phyloP scores from a whole-genome alignment of 2,797 vertebrate genomes.

The Rachycentron canadum region DNA sequence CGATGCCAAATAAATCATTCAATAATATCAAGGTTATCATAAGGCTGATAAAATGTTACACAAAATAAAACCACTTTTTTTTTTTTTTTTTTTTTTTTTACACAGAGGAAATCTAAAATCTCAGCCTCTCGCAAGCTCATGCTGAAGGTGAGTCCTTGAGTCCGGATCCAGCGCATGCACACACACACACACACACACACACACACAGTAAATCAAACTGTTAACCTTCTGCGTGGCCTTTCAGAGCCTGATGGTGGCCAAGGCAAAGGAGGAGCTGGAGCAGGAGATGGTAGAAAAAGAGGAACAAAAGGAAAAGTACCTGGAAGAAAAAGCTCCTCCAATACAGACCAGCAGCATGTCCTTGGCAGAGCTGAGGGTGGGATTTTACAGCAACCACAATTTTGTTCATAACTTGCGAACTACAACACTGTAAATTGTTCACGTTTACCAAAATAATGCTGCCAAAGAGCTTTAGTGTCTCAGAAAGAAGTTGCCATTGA shows the following conservation, averaged over 20 bases:
- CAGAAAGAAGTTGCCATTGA: not conserved
- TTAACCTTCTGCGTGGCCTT: not conserved
- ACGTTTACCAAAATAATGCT: not conserved
- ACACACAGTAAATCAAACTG: not conserved
- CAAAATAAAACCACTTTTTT: not conserved
- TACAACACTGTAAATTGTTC: not conserved
- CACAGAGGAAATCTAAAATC: constrained; percentile 97
- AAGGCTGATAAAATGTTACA: not conserved
- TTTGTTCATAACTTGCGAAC: not conserved
- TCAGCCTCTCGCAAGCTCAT: constrained; percentile 96
- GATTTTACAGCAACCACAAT: not conserved
- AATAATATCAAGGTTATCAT: not conserved
- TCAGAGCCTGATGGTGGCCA: constrained; percentile 95
- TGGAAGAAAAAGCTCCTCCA: constrained; percentile 87
- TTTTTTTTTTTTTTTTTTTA: no score
- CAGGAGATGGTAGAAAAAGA: constrained; percentile 91
- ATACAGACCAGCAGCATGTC: constrained; percentile 86
- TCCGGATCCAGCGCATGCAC: no score
- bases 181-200: no score
- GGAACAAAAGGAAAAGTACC: constrained; percentile 90
- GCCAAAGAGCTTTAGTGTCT: not conserved
- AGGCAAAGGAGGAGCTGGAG: constrained; percentile 94
- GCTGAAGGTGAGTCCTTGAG: constrained; percentile 89
- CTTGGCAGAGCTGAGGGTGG: constrained; percentile 90
- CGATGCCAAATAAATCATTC: not conserved